phyloP scores from a whole-genome alignment of 1,140 invertebrate genomes.

The Drosophila athabasca region DNA sequence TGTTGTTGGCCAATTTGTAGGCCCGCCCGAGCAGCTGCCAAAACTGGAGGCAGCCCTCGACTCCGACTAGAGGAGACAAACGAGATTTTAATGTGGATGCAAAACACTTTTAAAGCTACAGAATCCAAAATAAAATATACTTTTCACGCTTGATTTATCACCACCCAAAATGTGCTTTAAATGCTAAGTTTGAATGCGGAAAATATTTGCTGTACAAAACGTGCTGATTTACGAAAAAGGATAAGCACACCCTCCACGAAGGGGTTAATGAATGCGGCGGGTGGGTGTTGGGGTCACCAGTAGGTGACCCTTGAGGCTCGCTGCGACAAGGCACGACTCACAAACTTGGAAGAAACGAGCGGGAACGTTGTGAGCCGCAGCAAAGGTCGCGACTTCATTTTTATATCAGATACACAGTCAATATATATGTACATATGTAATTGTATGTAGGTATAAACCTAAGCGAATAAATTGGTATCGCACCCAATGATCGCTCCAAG shows the following conservation, averaged over 20 bases:
- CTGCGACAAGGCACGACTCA: constrained; percentile 29
- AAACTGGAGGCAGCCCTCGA: background rate
- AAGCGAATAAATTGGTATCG: too few species aligned
- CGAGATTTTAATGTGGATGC: constrained; percentile 49
- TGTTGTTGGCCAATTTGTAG: constrained; percentile 64
- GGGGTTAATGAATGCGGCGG: constrained; percentile 35
- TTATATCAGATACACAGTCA: too few species aligned
- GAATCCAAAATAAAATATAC: constrained; percentile 23
- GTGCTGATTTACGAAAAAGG: constrained; percentile 42
- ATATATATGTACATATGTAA: too few species aligned
- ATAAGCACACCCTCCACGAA: constrained; percentile 34
- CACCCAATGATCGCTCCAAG: too few species aligned
- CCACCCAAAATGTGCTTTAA: constrained; percentile 47
- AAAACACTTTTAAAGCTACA: constrained; percentile 52
- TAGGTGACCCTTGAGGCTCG: constrained; percentile 12
- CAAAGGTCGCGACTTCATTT: too few species aligned
- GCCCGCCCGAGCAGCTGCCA: constrained; percentile 66
- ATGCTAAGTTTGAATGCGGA: background rate
- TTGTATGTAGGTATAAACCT: too few species aligned
- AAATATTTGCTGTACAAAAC: constrained; percentile 24
- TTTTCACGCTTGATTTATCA: constrained; percentile 52
- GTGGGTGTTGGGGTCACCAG: too few species aligned
- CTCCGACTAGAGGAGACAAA: constrained; percentile 7
- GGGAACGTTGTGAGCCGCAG: background rate
- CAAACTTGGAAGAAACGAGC: constrained; percentile 18